Conservation (phyloP, 2,888 invertebrate genomes). For the Macrosoma leucophasiata region DNA sequence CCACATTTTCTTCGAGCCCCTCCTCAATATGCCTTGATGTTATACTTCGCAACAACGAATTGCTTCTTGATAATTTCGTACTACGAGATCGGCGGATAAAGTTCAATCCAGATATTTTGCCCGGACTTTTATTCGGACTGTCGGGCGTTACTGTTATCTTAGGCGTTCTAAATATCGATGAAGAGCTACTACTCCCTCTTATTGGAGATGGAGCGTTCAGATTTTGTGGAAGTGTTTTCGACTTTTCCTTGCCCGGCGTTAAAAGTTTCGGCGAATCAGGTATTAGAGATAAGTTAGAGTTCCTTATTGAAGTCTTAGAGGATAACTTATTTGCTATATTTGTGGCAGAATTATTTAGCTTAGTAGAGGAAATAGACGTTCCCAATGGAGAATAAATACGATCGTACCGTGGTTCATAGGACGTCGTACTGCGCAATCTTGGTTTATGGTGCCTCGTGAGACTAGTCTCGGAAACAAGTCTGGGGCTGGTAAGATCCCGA, state of each 20-base stretch:
- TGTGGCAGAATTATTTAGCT: slow-evolving; percentile 53
- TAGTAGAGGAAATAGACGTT: slow-evolving; percentile 55
- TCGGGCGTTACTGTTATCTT: slow-evolving; percentile 65
- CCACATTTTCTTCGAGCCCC: slow-evolving; percentile 51
- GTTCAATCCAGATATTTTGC: slow-evolving; percentile 68
- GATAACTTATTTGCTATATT: slow-evolving; percentile 48
- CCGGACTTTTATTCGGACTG: slow-evolving; percentile 72
- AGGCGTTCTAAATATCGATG: slow-evolving; percentile 62
- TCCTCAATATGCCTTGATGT: slow-evolving; percentile 68
- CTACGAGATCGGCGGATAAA: slow-evolving; percentile 84
- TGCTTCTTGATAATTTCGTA: slow-evolving; percentile 82
- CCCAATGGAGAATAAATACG: slow-evolving; percentile 62
- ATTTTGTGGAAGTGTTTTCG: slow-evolving; percentile 78
- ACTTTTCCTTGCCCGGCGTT: slow-evolving; percentile 68
- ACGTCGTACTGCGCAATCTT: slow-evolving; percentile 59
- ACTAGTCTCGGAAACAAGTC: slow-evolving; percentile 55
- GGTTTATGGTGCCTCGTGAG: slow-evolving; percentile 50
- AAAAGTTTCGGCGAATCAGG: slow-evolving; percentile 66
- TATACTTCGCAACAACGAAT: slow-evolving; percentile 77
- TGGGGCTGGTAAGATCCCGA: slow-evolving; percentile 57
- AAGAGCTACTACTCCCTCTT: slow-evolving; percentile 63
- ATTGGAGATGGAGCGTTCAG: slow-evolving; percentile 63
- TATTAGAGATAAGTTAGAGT: slow-evolving; percentile 64
- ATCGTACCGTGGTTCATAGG: slow-evolving; percentile 65
- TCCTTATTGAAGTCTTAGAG: slow-evolving; percentile 52